phyloP scores from a whole-genome alignment of 92 coral and sea anemone genomes.

The Micromussa lordhowensis region DNA sequence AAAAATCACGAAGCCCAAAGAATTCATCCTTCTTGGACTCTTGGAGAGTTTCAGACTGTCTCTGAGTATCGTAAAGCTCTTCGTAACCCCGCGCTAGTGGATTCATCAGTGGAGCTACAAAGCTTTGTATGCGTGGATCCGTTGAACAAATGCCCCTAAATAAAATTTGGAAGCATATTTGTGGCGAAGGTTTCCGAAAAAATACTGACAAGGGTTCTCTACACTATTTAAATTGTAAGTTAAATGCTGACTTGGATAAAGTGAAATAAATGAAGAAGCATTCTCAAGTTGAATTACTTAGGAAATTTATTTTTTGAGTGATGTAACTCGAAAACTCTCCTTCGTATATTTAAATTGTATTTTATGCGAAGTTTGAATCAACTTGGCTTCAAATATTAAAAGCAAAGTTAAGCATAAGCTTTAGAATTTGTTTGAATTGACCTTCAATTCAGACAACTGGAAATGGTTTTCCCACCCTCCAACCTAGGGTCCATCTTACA shows the following conservation, averaged over 20 bases:
- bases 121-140: slow-evolving; percentile 55
- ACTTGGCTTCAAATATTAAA: background rate
- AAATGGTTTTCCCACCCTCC: background rate
- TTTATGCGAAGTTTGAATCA: background rate
- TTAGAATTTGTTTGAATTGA: background rate
- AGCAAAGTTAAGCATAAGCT: too few relatives aligned
- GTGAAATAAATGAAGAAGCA: too few relatives aligned
- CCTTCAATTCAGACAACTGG: background rate
- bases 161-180: background rate
- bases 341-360: background rate
- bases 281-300: too few relatives aligned
- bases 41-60: slow-evolving; percentile 42
- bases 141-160: slow-evolving; percentile 85
- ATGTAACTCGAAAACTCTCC: too few relatives aligned
- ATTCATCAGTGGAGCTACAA: slow-evolving; percentile 61
- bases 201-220: background rate
- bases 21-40: slow-evolving; percentile 84
- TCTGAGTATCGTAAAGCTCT: slow-evolving; percentile 70
- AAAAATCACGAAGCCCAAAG: slow-evolving; percentile 90
- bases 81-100: slow-evolving; percentile 74
- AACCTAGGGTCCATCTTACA: slow-evolving; percentile 45
- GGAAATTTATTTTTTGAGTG: too few relatives aligned
- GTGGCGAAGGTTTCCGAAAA: background rate
- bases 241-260: too few relatives aligned
- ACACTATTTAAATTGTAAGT: background rate